Evolutionary conservation across 2,888 invertebrate species (phyloP).

Genomic region (Watsonalla cultraria): DNA sequence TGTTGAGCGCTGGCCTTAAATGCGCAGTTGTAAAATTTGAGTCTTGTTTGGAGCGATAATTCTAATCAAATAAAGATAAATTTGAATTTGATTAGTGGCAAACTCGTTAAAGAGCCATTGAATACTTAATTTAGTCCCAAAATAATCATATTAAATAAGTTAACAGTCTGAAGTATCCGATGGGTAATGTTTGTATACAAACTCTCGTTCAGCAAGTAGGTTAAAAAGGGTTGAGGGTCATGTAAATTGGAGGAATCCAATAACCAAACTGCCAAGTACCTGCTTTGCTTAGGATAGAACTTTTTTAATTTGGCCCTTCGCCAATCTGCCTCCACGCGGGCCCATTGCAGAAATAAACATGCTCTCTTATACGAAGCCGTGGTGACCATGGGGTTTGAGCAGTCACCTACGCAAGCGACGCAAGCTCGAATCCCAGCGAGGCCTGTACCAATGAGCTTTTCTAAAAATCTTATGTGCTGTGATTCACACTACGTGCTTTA

Average conservation of each 20-base stretch:
- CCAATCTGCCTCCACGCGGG: neutral
- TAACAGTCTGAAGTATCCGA: neutral
- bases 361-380: neutral
- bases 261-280: neutral
- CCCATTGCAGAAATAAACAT: neutral
- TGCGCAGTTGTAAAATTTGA: too few species aligned
- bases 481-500: too few species aligned
- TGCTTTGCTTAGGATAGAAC: neutral
- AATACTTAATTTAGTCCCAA: neutral
- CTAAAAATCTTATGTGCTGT: too few species aligned
- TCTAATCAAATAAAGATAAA: too few species aligned
- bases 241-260: neutral
- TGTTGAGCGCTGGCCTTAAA: too few species aligned
- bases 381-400: too few species aligned
- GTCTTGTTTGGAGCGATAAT: too few species aligned
- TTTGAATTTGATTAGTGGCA: too few species aligned
- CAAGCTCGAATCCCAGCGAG: too few species aligned
- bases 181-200: neutral
- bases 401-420: too few species aligned
- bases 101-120: too few species aligned
- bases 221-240: neutral
- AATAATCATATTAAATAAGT: neutral
- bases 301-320: neutral
- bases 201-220: neutral
- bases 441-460: too few species aligned